Evolutionary conservation across 2,113 vertebrate species (phyloP), one percentile per base, ranked within the genome.

Genomic region (Bothrops jararaca): DNA sequence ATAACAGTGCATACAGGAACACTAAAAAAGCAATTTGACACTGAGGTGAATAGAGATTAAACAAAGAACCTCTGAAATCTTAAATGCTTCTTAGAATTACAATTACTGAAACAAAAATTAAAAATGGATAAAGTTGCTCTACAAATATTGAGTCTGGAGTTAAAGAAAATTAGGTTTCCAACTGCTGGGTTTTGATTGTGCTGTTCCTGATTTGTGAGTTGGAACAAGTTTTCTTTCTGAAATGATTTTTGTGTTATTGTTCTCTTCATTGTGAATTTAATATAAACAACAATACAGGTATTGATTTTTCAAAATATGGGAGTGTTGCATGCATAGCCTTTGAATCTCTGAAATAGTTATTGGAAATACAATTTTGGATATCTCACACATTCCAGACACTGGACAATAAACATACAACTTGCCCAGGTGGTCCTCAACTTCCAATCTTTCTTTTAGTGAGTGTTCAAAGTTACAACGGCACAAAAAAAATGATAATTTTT

Each of bases 71-170:
- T 48, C 6, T 18, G 6, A 54, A 94, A 88, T 89, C 24, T 92
- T 85, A 93, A 94, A 26, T 54, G 91, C 29, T 91, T 5, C 56
- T n/a, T 56, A 45, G 90, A 0, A 0, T 89, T 9, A 92, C 9
- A 86, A 90, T 34, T n/a, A 87, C 15, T 64, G 90, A 74, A 87
- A 85, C 45, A 92, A 22, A 42, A 54, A 6, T 60, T 87, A 91
- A 29, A 39, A 94, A 42, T 34, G 90, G 52, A 88, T 94, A 92
- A 86, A 93, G 45, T 42, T 94, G 88, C 86, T 92, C 57, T 90
- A 89, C 26, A 91, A 88, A 86, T 90, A 89, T 29, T 88, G 50
- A 42, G 74, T 90, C 50, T 69, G 54, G 92, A 57, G 15, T 6
- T 90, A 52, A 74, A 18, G 60, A 89, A 50, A 12, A 90, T 11